These are phyloP conservation scores for Brachionus calyciflorus DNA, from an alignment of 1,140 invertebrate genomes.

Conservation along the genomic window DNA sequence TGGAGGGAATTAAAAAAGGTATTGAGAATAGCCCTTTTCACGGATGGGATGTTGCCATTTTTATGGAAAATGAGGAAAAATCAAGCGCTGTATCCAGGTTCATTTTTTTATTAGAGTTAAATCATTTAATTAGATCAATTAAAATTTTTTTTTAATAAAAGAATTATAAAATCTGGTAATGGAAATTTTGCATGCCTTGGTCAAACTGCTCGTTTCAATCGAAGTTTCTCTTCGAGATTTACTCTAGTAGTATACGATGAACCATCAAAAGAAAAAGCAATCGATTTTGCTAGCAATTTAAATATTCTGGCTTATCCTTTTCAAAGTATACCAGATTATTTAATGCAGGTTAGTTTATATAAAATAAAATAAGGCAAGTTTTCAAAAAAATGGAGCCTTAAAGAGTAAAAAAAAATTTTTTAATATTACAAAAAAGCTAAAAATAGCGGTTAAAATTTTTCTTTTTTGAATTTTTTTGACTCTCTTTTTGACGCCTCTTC, in stretches of 20 bases:
- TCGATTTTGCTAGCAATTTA: not conserved
- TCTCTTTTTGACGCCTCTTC: too few species aligned
- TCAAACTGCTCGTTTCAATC: not conserved
- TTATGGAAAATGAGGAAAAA: not conserved
- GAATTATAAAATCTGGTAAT: not conserved
- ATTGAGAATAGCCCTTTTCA: not conserved
- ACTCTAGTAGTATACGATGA: slow-evolving; percentile 11
- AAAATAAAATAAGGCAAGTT: too few species aligned
- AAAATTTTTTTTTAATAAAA: not conserved
- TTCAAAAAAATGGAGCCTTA: too few species aligned
- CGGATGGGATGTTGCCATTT: slow-evolving; percentile 6
- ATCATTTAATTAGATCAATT: not conserved
- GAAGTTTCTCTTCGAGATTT: slow-evolving; percentile 16
- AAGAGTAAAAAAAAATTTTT: not conserved
- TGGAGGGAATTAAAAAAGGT: not conserved
- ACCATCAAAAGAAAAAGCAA: not conserved
- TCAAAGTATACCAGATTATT: slow-evolving; percentile 15
- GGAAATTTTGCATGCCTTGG: not conserved
- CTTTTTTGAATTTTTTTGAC: too few species aligned
- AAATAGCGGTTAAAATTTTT: too few species aligned
- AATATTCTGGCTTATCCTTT: slow-evolving; percentile 11
- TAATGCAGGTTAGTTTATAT: slow-evolving; percentile 34
- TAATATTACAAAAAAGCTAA: too few species aligned
- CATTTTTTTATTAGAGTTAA: too few species aligned
- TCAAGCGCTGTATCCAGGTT: slow-evolving; percentile 3